phyloP scores from a whole-genome alignment of 2,797 vertebrate species.

The Amblyopsis hoosieri region DNA sequence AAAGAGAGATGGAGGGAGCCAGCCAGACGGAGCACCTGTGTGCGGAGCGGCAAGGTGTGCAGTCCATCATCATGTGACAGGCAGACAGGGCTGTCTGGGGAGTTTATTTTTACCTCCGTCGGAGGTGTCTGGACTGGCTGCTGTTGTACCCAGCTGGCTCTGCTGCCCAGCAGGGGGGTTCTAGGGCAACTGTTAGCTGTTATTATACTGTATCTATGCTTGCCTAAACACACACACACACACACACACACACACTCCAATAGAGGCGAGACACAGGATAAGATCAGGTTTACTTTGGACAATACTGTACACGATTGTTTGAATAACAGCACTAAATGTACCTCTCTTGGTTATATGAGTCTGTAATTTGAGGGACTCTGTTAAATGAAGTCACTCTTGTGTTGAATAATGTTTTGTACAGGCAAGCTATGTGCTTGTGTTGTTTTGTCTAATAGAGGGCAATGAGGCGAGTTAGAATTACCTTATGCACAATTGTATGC shows the following conservation, averaged over 20 bases:
- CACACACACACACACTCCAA: neutral
- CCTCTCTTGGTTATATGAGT: no score
- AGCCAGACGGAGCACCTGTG: slow-evolving; percentile 49
- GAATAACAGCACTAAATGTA: no score
- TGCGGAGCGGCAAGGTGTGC: slow-evolving; percentile 59
- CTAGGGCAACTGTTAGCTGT: slow-evolving; percentile 41
- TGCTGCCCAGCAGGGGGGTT: slow-evolving; percentile 34
- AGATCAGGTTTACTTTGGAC: no score
- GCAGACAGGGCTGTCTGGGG: slow-evolving; percentile 67
- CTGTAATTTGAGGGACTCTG: no score
- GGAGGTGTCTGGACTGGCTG: slow-evolving; percentile 38
- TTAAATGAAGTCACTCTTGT: no score
- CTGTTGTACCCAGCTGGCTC: slow-evolving; percentile 18
- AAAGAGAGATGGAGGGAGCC: slow-evolving; percentile 6
- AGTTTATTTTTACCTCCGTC: slow-evolving; percentile 71
- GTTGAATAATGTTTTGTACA: no score
- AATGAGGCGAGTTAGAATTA: no score
- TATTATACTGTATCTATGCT: slow-evolving; percentile 14
- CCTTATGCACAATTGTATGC: no score
- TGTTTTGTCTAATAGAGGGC: no score
- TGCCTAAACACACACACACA: slow-evolving; percentile 12
- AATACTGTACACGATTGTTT: no score
- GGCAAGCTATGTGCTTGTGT: no score
- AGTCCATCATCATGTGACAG: slow-evolving; percentile 66
- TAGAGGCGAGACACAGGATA: neutral